Base-by-base conservation (phyloP, 1,140 invertebrate genomes). In the Drosophila saltans region DNA sequence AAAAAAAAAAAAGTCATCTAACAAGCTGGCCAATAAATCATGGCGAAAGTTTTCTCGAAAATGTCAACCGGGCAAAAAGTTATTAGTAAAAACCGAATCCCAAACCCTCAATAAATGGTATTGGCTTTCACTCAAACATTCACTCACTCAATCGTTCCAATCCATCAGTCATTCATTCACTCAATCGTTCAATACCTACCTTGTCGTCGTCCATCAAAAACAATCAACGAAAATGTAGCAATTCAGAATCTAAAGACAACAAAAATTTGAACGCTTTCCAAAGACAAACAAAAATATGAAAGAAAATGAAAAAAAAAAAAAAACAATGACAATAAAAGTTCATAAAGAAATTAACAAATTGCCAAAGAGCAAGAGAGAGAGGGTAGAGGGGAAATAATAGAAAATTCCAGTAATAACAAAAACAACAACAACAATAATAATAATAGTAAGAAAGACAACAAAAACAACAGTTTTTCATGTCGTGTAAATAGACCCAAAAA, bases 341-440 rank as follows among this genome's bases (percentile, higher is more conserved):
- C 83, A 88, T 88, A 88, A 88, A 88, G 84, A 88, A 89, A 88
- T 89, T 88, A 88, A 89, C 84, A 89, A 86, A 86, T 79, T 83
- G 66, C 66, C 66, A 45, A 52, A 45, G 48, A 30, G 4, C 4
- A 2, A 36, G 1, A 57, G 8, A 71, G 55, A 36, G 61, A 40
- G 39, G 10, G 48, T 48, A n/a, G 56, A 63, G 43, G 63, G 56
- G 63, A 43, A 43, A 57, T 56, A 56, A 61, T 9, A 65, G 69
- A 55, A 69, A 74, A 61, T 57, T 11, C 57, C 24, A 58, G 55
- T 45, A 64, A 64, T 33, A 45, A 64, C 30, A 64, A 45, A 28
- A 21, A 58, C 28, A 62, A 21, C 58, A 67, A 9, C 6, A 36
- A 36, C 16, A 58, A 41, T 45, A 64, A 64, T 33, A 45, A 64